phyloP scores from a whole-genome alignment of 2,113 vertebrate genomes.

The Oriolus oriolus region DNA sequence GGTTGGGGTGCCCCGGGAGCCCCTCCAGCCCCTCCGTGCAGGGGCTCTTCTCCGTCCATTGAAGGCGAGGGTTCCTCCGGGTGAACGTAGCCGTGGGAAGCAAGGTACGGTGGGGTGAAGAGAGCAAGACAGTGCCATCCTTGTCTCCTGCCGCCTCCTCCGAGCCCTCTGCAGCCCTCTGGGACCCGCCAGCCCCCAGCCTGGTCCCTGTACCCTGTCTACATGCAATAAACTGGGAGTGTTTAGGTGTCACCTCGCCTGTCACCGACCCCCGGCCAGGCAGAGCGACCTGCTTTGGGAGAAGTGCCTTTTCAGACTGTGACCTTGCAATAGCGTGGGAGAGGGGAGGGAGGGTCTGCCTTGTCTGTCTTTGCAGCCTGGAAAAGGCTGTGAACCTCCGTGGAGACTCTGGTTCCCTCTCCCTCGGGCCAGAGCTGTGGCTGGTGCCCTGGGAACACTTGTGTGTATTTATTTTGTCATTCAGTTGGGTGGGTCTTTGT shows the following conservation, averaged over 20 bases:
- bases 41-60: constrained; percentile 29
- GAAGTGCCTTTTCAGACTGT: constrained; percentile 65
- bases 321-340: background rate
- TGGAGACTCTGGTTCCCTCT: background rate
- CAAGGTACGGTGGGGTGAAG: background rate
- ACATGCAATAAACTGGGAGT: constrained; percentile 59
- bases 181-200: background rate
- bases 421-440: background rate
- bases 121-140: background rate
- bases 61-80: background rate
- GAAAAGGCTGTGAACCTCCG: background rate
- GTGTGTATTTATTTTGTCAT: constrained; percentile 42
- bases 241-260: background rate
- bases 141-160: background rate
- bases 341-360: background rate
- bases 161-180: background rate
- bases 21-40: background rate
- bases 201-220: background rate
- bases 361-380: background rate
- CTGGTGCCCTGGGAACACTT: background rate
- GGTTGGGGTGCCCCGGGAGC: background rate
- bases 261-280: background rate
- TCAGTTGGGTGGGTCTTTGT: background rate
- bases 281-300: constrained; percentile 45
- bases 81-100: background rate